Evolutionary conservation across 2,888 invertebrate genomes (phyloP), one percentile per base, ranked within the genome.

Genomic region (Drosophila nr. medialis): DNA sequence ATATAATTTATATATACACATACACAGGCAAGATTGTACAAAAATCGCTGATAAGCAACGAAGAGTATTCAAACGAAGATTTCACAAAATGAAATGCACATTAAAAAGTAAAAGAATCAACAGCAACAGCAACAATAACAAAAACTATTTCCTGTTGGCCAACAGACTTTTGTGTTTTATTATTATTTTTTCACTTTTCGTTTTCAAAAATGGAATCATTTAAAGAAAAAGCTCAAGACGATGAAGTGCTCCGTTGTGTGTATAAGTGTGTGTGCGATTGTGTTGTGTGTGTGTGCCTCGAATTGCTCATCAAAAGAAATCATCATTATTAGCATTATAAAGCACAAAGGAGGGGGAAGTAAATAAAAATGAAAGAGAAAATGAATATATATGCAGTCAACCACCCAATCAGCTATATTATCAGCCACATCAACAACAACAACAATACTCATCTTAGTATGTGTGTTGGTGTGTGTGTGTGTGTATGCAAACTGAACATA

Each of bases 231-330:
- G 89, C 86, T 69, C 8, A 45, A 24, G 32, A 18, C 49, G 27
- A 54, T 24, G 21, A 45, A 24, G 67, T 50, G 45, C 32, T 63
- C 63, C 86, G 80, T 87, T 82, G 87, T 87, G 51, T 32, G 27
- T 10, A 5, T 2, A 10, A n/a, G n/a, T n/a, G n/a, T n/a, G n/a
- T n/a, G n/a, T n/a, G n/a, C n/a, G n/a, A n/a, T n/a, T 0, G 49
- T 30, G 30, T 10, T 30, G 30, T 2, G 30, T 30, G 30, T 87
- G 50, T 30, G 48, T 69, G 56, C 48, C 64, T 66, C 56, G 55
- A 73, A 72, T 76, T 70, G 89, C 64, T 68, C 84, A 81, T 83
- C 81, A 86, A 88, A 86, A 83, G 86, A 83, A 83, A 88, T 83
- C 78, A 88, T 72, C 77, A 72, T 64, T 59, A 51, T 10, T 7